Base-by-base conservation (phyloP, 2,888 invertebrate genomes). In the Apotomis turbidana region DNA sequence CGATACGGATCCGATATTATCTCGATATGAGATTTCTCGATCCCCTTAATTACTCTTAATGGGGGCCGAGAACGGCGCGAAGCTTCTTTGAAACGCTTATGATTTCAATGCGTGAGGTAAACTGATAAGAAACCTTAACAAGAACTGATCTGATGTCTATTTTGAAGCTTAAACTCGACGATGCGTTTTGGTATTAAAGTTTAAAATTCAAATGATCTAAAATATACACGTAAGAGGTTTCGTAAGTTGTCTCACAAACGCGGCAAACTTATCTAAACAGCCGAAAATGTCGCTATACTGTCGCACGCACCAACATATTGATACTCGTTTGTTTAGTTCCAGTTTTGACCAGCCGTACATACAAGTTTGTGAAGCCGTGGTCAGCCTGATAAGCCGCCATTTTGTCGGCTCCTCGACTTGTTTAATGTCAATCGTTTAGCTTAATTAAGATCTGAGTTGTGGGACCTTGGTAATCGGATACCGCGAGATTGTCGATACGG, bases 21-120 rank as follows among this genome's bases (percentile, higher is more conserved):
- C 76, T 76, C 74, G 71, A 75, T 74, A 74, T 69, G 70, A 76
- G 75, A 75, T 76, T 70, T 75, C 73, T 74, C 74, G 74, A 76
- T 76, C 71, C 73, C 75, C 71, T 76, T 76, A 76, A 76, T 76
- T 76, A 76, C 76, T 63, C 67, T 76, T 76, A 76, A 76, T 76
- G 74, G 74, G 73, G 71, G 9, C 64, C 54, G 61, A 55, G 44
- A 59, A 59, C 72, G 58, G 59, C 54, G 73, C 64, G 69, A 73
- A 66, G 70, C 64, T 76, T 76, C 76, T 73, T 70, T 71, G 74
- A 76, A 76, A 73, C 76, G 74, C 73, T 76, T 76, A 76, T 76
- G 76, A 76, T 74, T 76, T 76, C 73, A 64, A 74, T 71, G 76
- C 73, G 76, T 74, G 72, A 75, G 74, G 74, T 70, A 60, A 69